Percentiles rank a stretch among this genome's conserved stretches.
Evolutionary conservation across 2,113 vertebrate species (phyloP).

Genomic region (Pomatorhinus ruficollis): DNA sequence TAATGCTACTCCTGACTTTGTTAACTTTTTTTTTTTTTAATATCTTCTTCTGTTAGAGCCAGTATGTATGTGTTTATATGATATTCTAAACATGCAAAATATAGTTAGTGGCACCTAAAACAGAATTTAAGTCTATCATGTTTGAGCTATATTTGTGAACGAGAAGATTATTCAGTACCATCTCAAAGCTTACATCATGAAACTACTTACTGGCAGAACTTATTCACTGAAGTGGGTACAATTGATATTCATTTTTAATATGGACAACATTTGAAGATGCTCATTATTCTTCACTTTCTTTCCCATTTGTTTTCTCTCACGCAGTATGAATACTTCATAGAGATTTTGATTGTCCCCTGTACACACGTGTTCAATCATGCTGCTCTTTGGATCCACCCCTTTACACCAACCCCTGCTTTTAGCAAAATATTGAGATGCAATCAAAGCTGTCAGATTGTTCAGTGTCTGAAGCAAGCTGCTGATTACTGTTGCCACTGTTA

Average conservation of each 20-base stretch:
- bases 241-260: slow-evolving; percentile 60
- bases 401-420: slow-evolving; percentile 40
- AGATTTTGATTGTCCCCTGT: neutral
- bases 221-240: neutral
- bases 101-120: neutral
- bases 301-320: slow-evolving; percentile 31
- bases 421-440: slow-evolving; percentile 50
- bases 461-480: slow-evolving; percentile 7
- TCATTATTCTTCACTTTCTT: slow-evolving; percentile 29
- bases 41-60: neutral
- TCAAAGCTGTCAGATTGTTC: slow-evolving; percentile 52
- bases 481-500: slow-evolving; percentile 39
- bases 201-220: slow-evolving; percentile 29
- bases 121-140: neutral
- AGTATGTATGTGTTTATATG: neutral
- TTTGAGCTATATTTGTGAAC: slow-evolving; percentile 48
- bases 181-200: slow-evolving; percentile 30
- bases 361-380: neutral
- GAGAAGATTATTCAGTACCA: neutral
- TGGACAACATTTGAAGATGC: slow-evolving; percentile 4
- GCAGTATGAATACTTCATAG: neutral
- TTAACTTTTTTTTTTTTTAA: slow-evolving; percentile 18
- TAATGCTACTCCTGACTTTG: neutral
- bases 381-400: neutral
- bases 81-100: neutral